These are phyloP conservation scores for Lateolabrax maculatus DNA, from an alignment of 2,797 vertebrate genomes.

Conservation along the genomic window DNA sequence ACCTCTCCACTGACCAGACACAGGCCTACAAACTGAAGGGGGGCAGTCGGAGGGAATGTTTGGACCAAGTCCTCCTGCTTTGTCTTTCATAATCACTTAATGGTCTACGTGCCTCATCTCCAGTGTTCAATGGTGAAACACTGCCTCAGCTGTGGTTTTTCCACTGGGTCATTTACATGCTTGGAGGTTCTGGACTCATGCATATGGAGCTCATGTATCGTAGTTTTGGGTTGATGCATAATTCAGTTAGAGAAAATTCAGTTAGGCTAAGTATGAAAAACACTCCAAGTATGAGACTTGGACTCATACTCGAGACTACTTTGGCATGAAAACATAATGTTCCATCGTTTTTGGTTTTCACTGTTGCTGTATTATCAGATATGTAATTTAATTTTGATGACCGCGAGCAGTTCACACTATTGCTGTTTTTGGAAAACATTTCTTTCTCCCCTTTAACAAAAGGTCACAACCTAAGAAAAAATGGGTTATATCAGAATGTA, in stretches of 20 bases:
- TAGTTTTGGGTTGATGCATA: conserved; percentile 15
- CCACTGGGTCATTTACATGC: conserved; percentile 9
- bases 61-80: conserved; percentile 35
- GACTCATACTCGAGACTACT: not conserved
- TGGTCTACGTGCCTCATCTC: conserved; percentile 34
- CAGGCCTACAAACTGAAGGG: conserved; percentile 37
- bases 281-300: not conserved
- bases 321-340: conserved; percentile 31
- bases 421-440: not conserved
- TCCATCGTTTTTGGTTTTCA: conserved; percentile 8
- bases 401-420: conserved; percentile 1
- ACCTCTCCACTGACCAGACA: conserved; percentile 64
- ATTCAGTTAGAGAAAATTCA: conserved; percentile 30
- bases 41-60: conserved; percentile 37
- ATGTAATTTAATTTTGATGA: conserved; percentile 32
- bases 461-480: not conserved
- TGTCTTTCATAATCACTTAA: conserved; percentile 45
- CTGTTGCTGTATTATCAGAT: conserved; percentile 18
- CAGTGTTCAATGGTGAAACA: conserved; percentile 21
- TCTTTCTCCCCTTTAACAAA: not conserved
- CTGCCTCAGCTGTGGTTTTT: conserved; percentile 31
- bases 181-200: conserved; percentile 17
- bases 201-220: conserved; percentile 6
- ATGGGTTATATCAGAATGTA: not conserved
- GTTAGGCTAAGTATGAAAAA: conserved; percentile 37